Conservation (phyloP, 2,113 vertebrate genomes). For the Zonotrichia leucophrys region DNA sequence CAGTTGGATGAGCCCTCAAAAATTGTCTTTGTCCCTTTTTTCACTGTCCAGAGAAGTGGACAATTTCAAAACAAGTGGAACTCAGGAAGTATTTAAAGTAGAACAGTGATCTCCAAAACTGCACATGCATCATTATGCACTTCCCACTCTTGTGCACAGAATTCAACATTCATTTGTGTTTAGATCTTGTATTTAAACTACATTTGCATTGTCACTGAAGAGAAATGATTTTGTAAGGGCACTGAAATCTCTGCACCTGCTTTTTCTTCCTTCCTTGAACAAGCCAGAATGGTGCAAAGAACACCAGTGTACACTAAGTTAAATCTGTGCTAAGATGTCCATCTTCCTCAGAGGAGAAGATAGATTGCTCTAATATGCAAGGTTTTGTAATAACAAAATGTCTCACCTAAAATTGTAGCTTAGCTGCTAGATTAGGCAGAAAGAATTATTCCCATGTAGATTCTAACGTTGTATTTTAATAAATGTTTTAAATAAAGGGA, state of each 20-base stretch:
- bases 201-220: neutral
- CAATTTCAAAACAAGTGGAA: neutral
- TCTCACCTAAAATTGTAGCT: neutral
- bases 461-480: constrained; percentile 62
- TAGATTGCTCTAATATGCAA: neutral
- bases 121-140: neutral
- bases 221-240: neutral
- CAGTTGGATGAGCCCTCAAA: neutral
- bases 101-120: neutral
- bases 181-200: neutral
- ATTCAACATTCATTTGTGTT: neutral
- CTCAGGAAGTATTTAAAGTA: neutral
- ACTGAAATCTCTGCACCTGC: neutral
- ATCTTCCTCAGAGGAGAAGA: constrained; percentile 3
- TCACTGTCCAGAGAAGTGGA: neutral
- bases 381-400: constrained; percentile 15
- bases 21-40: neutral
- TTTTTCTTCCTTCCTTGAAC: neutral
- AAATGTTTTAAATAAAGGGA: constrained; percentile 69
- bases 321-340: neutral
- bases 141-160: neutral
- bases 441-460: constrained; percentile 56
- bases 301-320: neutral
- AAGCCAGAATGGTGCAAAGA: neutral
- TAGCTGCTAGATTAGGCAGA: constrained; percentile 23